A percentile compares a stretch with the other conserved stretches of the same genome.
Conservation (phyloP, 2,797 vertebrate species). For the Alca torda region DNA sequence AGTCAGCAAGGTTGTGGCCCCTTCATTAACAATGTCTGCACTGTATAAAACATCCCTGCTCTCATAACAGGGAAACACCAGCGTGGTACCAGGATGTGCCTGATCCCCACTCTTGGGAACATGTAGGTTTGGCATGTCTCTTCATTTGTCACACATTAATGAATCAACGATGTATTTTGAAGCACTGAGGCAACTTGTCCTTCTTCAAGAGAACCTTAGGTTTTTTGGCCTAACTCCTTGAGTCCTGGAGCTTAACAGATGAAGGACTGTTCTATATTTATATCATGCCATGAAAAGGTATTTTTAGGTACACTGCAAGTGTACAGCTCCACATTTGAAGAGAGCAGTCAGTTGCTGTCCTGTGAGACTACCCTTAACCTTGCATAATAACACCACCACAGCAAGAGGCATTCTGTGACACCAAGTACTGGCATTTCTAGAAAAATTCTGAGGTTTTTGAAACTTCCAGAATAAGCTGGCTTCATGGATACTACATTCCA, state of each 20-base stretch:
- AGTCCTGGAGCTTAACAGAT: background rate
- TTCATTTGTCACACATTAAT: background rate
- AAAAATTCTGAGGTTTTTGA: background rate
- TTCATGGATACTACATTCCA: background rate
- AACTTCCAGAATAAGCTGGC: background rate
- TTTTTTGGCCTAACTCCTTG: background rate
- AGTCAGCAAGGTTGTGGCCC: background rate
- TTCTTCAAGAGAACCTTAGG: background rate
- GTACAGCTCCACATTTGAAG: background rate
- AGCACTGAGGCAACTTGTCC: background rate
- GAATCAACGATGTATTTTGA: background rate
- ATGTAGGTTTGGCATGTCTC: background rate
- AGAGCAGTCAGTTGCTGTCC: background rate
- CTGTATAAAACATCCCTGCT: no score
- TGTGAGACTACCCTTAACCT: background rate
- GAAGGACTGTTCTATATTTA: background rate
- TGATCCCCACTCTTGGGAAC: background rate
- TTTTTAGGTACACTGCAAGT: background rate
- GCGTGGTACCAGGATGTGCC: fast-evolving
- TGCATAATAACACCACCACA: background rate
- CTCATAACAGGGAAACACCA: fast-evolving
- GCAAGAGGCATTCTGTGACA: background rate
- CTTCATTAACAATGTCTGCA: background rate
- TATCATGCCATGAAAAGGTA: background rate
- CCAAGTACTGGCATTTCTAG: background rate